phyloP scores from a whole-genome alignment of 2,888 invertebrate genomes.

The Noctua comes region DNA sequence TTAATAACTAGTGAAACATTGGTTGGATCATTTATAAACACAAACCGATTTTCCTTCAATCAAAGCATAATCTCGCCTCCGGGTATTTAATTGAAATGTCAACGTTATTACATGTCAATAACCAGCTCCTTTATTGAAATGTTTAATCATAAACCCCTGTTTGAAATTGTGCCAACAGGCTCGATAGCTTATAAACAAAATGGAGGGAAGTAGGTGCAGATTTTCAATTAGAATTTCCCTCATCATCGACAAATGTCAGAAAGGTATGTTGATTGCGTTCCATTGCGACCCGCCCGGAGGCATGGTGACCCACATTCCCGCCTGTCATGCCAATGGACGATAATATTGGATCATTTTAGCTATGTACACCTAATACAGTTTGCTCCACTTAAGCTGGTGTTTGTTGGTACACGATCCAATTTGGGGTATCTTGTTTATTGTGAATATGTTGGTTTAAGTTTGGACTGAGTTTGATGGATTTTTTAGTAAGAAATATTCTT shows the following conservation, averaged over 20 bases:
- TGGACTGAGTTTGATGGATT: background rate
- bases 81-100: constrained; percentile 1
- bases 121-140: constrained; percentile 17
- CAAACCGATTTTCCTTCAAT: background rate
- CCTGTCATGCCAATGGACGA: constrained; percentile 64
- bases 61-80: background rate
- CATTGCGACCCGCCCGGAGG: constrained; percentile 76
- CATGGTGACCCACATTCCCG: constrained; percentile 80
- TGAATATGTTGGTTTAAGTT: constrained; percentile 22
- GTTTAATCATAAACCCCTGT: constrained; percentile 15
- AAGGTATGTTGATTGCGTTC: constrained; percentile 80
- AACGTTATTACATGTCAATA: constrained; percentile 5
- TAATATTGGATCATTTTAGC: constrained; percentile 66
- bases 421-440: constrained; percentile 22
- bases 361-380: constrained; percentile 36
- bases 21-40: background rate
- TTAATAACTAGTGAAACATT: background rate
- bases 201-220: constrained; percentile 51
- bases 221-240: constrained; percentile 63
- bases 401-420: constrained; percentile 24
- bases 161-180: constrained; percentile 2
- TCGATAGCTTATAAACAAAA: constrained; percentile 33
- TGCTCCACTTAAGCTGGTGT: constrained; percentile 38
- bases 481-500: background rate
- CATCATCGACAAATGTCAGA: constrained; percentile 66